These are phyloP conservation scores for Troilus luridus DNA, from an alignment of 2,888 invertebrate species.

Conservation along the genomic window DNA sequence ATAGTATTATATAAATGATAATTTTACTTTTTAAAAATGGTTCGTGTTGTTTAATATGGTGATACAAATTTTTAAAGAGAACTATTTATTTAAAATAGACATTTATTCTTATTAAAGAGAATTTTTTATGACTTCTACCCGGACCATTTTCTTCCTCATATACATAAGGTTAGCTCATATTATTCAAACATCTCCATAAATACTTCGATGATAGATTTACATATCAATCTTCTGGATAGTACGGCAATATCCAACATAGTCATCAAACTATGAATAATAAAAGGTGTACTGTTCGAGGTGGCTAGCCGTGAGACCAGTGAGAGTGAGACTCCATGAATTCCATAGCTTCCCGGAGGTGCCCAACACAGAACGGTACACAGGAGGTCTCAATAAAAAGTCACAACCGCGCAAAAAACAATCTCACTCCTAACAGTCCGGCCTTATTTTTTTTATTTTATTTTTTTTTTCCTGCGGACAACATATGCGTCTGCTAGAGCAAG, in stretches of 20 bases:
- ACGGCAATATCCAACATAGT: not conserved
- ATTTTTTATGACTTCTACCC: too few relatives aligned
- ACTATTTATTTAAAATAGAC: too few relatives aligned
- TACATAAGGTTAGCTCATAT: too few relatives aligned
- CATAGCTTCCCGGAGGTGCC: not conserved
- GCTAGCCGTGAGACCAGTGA: not conserved
- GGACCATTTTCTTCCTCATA: too few relatives aligned
- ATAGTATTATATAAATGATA: too few relatives aligned
- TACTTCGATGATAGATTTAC: too few relatives aligned
- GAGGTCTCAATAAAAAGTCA: constrained; percentile 29
- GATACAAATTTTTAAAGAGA: too few relatives aligned
- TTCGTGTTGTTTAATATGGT: too few relatives aligned
- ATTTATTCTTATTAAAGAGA: too few relatives aligned
- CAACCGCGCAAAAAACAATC: constrained; percentile 32
- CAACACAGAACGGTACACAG: constrained; percentile 15
- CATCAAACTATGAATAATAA: not conserved
- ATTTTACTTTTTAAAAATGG: too few relatives aligned
- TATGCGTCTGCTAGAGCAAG: not conserved
- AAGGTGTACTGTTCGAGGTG: not conserved
- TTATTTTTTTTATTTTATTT: not conserved
- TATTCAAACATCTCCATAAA: too few relatives aligned
- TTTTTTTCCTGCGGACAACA: constrained; percentile 9
- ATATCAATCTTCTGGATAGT: too few relatives aligned
- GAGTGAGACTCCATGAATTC: not conserved
- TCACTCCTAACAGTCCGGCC: constrained; percentile 47